A percentile compares a stretch with the other conserved stretches of the same genome.
phyloP scores from a whole-genome alignment of 2,888 invertebrate species.

The Chelonus formosanus region DNA sequence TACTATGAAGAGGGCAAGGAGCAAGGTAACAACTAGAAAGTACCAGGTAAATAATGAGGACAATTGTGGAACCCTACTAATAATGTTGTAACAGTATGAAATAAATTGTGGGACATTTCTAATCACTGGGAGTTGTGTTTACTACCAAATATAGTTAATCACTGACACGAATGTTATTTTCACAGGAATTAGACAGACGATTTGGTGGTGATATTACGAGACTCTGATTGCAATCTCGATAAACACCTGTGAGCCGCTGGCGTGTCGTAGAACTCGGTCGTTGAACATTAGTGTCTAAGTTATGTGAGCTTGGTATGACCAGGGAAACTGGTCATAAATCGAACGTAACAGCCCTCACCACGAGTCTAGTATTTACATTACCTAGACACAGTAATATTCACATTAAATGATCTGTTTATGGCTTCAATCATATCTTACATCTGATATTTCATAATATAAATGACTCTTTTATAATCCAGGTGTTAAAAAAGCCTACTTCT shows the following conservation, averaged over 20 bases:
- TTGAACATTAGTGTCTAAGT: conserved; percentile 50
- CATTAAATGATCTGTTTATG: too few relatives aligned
- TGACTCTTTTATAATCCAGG: too few relatives aligned
- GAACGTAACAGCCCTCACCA: conserved; percentile 44
- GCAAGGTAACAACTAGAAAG: too few relatives aligned
- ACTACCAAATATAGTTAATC: conserved; percentile 18
- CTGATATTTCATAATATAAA: too few relatives aligned
- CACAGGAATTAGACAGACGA: neutral
- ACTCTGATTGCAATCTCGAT: conserved; percentile 38
- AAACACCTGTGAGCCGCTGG: conserved; percentile 41
- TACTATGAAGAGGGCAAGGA: too few relatives aligned
- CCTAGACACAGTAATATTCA: neutral
- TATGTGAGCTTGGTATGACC: conserved; percentile 46
- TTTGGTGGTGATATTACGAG: conserved; percentile 7
- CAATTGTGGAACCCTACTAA: too few relatives aligned
- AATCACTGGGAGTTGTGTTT: too few relatives aligned
- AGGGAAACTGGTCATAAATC: conserved; percentile 50
- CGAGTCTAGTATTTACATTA: conserved; percentile 11
- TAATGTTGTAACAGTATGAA: neutral
- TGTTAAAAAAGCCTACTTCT: too few relatives aligned
- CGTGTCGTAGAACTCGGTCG: conserved; percentile 35
- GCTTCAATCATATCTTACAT: too few relatives aligned
- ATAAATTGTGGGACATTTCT: neutral
- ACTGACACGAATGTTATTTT: conserved; percentile 38
- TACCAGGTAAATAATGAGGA: too few relatives aligned